Evolutionary conservation across 92 coral and sea anemone genomes (phyloP).

Genomic region (Phenganax stokvisi): DNA sequence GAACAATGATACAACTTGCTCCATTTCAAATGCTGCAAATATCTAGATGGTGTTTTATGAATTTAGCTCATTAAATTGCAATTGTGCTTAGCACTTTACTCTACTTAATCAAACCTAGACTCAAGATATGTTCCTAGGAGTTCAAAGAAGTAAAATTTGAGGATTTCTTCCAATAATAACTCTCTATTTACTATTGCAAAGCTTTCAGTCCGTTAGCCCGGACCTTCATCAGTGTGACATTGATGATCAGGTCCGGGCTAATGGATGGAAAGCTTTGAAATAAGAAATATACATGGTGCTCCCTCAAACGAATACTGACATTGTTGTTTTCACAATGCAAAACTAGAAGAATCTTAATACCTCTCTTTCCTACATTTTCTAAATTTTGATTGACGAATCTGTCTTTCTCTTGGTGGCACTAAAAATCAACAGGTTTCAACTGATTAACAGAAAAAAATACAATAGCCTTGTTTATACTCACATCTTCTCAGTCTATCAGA

Average conservation of each 20-base stretch:
- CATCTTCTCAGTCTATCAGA: constrained; percentile 92
- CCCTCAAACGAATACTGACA: neutral
- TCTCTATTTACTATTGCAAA: no score
- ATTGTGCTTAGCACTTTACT: no score
- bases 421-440: constrained; percentile 7
- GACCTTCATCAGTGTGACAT: no score
- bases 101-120: no score
- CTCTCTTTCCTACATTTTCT: constrained; percentile 79
- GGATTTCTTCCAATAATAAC: no score
- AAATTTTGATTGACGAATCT: constrained; percentile 85
- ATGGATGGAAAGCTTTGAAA: neutral
- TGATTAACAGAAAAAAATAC: neutral
- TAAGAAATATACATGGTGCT: no score
- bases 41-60: neutral
- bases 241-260: neutral
- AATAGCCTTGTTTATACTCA: constrained; percentile 46
- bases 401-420: constrained; percentile 95
- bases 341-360: constrained; percentile 33
- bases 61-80: neutral
- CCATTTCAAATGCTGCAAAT: constrained; percentile 29
- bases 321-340: no score
- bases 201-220: no score
- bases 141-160: no score
- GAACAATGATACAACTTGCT: neutral
- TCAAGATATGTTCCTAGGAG: no score